These are phyloP conservation scores for Platysternon megacephalum DNA, from an alignment of 2,113 vertebrate genomes.

Conservation along the genomic window DNA sequence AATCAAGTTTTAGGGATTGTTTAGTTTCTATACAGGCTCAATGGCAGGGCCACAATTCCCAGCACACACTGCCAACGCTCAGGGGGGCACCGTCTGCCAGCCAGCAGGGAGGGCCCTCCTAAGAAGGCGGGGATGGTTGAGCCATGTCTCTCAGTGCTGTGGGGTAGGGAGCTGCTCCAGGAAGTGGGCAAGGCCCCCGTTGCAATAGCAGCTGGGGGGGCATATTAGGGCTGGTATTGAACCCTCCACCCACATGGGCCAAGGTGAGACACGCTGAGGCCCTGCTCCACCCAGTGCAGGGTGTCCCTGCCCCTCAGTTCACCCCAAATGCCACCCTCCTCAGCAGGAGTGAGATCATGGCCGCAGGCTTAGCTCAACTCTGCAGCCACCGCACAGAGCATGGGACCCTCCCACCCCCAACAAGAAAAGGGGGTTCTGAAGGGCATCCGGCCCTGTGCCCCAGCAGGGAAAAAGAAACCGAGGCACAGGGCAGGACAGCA, in stretches of 20 bases:
- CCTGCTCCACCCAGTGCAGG: not conserved
- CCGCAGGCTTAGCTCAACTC: not conserved
- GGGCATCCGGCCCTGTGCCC: not conserved
- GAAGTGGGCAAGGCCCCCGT: not conserved
- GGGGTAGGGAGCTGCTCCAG: not conserved
- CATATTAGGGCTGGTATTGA: not conserved
- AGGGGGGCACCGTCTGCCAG: not conserved
- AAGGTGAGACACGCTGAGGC: not conserved
- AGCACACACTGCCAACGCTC: not conserved
- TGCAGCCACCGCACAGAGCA: not conserved
- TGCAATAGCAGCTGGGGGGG: too few relatives aligned
- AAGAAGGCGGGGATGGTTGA: not conserved
- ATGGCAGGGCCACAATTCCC: not conserved
- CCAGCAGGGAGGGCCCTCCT: not conserved
- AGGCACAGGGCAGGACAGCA: not conserved
- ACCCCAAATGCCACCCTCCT: not conserved
- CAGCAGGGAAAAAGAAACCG: not conserved
- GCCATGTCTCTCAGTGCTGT: not conserved
- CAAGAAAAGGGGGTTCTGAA: accelerated
- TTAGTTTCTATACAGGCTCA: not conserved
- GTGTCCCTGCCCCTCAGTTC: not conserved
- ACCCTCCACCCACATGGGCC: too few relatives aligned
- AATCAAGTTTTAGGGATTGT: not conserved
- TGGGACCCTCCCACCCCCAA: not conserved
- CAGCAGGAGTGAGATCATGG: not conserved